Evolutionary conservation across 2,888 invertebrate genomes (phyloP), one percentile per base, ranked within the genome.

Genomic region (Ophioninae sp.): DNA sequence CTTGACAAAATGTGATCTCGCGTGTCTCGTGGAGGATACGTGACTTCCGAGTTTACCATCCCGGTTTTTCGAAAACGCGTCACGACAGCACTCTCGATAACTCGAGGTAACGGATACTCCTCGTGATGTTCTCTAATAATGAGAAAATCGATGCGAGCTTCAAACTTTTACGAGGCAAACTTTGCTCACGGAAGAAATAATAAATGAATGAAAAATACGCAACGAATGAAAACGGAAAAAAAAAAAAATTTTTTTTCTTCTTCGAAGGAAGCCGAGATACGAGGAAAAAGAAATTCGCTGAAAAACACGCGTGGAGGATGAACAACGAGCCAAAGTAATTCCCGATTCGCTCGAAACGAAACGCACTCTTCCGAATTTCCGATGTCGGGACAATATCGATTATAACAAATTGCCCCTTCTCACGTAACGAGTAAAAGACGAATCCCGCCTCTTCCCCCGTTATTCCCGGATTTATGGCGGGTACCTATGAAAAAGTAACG

Each of bases 311-410:
- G 0, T 23, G 7, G 13, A 23, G n/a, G 20, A 61, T 13, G 23
- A n/a, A 9, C 44, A 2, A 44, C 8, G 9, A 2, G 44, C 10
- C 10, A 9, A 44, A 44, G 13, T 9, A 44, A 13, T 9, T 80
- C 39, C 20, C 1, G n/a, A 68, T n/a, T 17, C 2, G 17, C 17
- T 20, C 9, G 22, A 37, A 64, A 20, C 23, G 71, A 64, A 37
- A 41, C 71, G 39, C 51, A 39, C 41, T 69, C 61, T 56, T 37
- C 41, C 37, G 30, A 82, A 72, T 77, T 74, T 65, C 56, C 63
- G 81, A 81, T 82, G 80, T 56, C 87, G 82, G 79, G 86, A 83
- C 84, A 86, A 85, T 89, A 89, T 89, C 85, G 89, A 89, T 88
- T 86, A 81, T 83, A 86, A 86, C n/a, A n/a, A n/a, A n/a, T n/a